Evolutionary conservation across 2,113 vertebrate genomes (phyloP), one percentile per base, ranked within the genome.

Genomic region (Oryzias javanicus): DNA sequence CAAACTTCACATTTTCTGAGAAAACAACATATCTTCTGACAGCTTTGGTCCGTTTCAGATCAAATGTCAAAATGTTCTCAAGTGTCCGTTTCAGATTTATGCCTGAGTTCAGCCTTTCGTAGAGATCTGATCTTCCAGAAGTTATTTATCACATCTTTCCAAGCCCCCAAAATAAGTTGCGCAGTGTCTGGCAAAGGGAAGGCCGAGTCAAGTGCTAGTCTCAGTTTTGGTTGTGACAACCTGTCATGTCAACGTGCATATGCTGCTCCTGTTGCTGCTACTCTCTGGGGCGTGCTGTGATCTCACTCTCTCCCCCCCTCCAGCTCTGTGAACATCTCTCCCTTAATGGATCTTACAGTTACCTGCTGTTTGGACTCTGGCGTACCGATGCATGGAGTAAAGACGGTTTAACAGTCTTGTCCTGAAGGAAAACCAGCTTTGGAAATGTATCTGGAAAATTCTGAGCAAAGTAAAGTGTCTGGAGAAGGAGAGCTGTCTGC

Each of bases 131-230:
- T 92, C 87, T 88, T 88, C 80, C 69, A 79, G 77, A 80, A 91
- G 89, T 87, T 89, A 91, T 91, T 91, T 88, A 85, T 91, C 90
- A 90, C 89, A 78, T 89, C 90, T 89, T 81, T 84, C 86, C 85
- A 89, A 83, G 81, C 22, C 80, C 84, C 90, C 64, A 89, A 92
- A 92, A 92, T 91, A 91, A 79, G 81, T 89, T 74, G 68, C 82
- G 74, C 71, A 68, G 82, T 85, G 83, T 89, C 81, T 77, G 84
- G 80, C 74, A 79, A 86, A 67, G 78, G 67, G 60, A 41, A 80
- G 69, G 80, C 45, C 3, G 74, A 74, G 89, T 83, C 79, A 72
- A 85, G 79, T 68, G 79, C 64, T 57, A 42, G 77, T 78, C 67
- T 87, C 82, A 78, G 80, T 85, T 87, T 79, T 89, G 78, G 86